Evolutionary conservation across 2,888 invertebrate genomes (phyloP), one percentile per base, ranked within the genome.

Genomic region (Meta bourneti): DNA sequence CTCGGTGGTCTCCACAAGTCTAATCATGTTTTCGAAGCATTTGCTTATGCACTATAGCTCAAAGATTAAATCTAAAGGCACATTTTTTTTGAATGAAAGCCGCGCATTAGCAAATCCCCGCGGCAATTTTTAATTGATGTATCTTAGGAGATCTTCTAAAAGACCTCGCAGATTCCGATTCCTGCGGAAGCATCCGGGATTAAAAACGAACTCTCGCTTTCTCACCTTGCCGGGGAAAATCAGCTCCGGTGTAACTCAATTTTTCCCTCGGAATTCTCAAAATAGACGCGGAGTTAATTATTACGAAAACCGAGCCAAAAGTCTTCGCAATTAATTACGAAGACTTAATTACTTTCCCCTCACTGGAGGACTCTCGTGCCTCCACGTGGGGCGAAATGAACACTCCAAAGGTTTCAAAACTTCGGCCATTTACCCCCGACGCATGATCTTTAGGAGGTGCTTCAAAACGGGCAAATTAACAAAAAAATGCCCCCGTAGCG

Each of bases 291-390:
- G 78, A 89, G 89, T 89, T 89, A 89, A 89, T 89, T 83, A 89
- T 82, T 89, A 77, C 89, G 69, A 69, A 89, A 89, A 70, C 89
- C 77, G 75, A 81, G 54, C 81, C 88, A 88, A 70, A 89, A 89
- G 89, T 82, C 82, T 82, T 82, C 82, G 75, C 89, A 77, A 89
- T 89, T 89, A 89, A 89, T 89, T 89, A 89, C 89, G 70, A 77
- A 77, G 89, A 89, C 89, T 89, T 89, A 89, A 89, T 89, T 83
- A 83, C 82, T 89, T 89, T 83, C 77, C 77, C 20, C 70, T 70
- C 19, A 71, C 49, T 19, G 75, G 52, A 48, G 49, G 75, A 54
- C 19, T 48, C 69, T 34, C 8, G 54, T 48, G 84, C 48, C 71
- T 71, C 20, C 71, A 34, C 9, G 54, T 61, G 74, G 75, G 61